These are phyloP conservation scores for Leptopilina boulardi DNA, from an alignment of 1,140 invertebrate species.

Conservation along the genomic window DNA sequence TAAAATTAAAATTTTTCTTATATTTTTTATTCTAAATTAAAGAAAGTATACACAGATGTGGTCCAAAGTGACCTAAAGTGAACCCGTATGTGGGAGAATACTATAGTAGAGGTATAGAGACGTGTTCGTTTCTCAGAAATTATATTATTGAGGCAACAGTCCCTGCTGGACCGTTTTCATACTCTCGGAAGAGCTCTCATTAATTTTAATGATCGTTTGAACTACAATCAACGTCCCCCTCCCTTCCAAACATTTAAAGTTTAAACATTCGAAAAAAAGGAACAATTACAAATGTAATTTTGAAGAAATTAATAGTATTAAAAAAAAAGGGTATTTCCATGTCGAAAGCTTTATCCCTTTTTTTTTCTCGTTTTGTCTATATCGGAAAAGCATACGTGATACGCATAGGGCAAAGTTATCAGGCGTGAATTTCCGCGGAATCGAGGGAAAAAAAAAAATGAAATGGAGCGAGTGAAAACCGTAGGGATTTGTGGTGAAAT, in stretches of 20 bases:
- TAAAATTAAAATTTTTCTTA: too few species aligned
- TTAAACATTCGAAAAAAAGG: not conserved
- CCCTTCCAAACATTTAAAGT: slow-evolving; percentile 12
- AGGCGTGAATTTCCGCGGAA: slow-evolving; percentile 30
- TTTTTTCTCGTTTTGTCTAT: not conserved
- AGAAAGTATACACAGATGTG: not conserved
- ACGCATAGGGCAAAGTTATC: slow-evolving; percentile 14
- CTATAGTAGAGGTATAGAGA: not conserved
- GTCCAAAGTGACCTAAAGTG: not conserved
- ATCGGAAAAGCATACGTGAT: not conserved
- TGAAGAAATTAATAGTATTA: not conserved
- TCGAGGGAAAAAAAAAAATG: slow-evolving; percentile 16
- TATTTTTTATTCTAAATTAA: not conserved
- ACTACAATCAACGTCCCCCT: not conserved
- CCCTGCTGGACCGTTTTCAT: not conserved
- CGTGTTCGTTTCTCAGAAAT: not conserved
- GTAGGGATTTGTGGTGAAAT: slow-evolving; percentile 30
- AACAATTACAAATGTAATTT: not conserved
- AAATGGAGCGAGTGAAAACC: slow-evolving; percentile 30
- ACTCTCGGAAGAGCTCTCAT: not conserved
- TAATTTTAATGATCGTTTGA: slow-evolving; percentile 18
- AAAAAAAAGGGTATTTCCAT: not conserved
- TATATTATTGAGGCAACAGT: slow-evolving; percentile 9
- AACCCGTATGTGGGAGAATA: not conserved
- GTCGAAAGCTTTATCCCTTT: not conserved